Percentiles rank a stretch among this genome's conserved stretches.
Evolutionary conservation across 2,113 vertebrate species (phyloP).

Genomic region (Embiotoca jacksoni): DNA sequence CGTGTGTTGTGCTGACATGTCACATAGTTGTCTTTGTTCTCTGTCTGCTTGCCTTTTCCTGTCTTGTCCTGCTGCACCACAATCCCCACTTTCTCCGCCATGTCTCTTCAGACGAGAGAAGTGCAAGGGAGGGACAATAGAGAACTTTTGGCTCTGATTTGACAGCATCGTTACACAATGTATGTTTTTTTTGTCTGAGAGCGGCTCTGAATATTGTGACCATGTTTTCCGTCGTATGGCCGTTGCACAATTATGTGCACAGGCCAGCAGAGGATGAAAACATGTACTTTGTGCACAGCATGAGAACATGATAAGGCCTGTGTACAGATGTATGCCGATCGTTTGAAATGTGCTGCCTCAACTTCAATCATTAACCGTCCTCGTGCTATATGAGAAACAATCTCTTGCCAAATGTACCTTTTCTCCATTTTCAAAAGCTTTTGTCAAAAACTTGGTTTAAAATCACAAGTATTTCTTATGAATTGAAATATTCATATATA

Average conservation of each 20-base stretch:
- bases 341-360: background rate
- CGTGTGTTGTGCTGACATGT: slow-evolving; percentile 67
- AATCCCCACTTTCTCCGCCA: slow-evolving; percentile 68
- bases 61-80: slow-evolving; percentile 52
- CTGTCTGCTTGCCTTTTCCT: slow-evolving; percentile 56
- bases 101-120: slow-evolving; percentile 64
- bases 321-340: background rate
- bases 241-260: slow-evolving; percentile 12
- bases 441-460: background rate
- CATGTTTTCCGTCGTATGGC: background rate
- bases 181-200: background rate
- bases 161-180: slow-evolving; percentile 19
- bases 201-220: slow-evolving; percentile 2
- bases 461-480: background rate
- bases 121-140: slow-evolving; percentile 40
- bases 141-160: slow-evolving; percentile 35
- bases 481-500: background rate
- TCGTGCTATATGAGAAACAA: background rate
- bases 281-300: slow-evolving; percentile 15
- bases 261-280: background rate
- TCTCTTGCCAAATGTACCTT: background rate
- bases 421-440: background rate
- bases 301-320: slow-evolving; percentile 31
- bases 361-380: background rate
- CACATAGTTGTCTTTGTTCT: slow-evolving; percentile 75